phyloP scores from a whole-genome alignment of 1,140 invertebrate species.

The Epicauta chinensis region DNA sequence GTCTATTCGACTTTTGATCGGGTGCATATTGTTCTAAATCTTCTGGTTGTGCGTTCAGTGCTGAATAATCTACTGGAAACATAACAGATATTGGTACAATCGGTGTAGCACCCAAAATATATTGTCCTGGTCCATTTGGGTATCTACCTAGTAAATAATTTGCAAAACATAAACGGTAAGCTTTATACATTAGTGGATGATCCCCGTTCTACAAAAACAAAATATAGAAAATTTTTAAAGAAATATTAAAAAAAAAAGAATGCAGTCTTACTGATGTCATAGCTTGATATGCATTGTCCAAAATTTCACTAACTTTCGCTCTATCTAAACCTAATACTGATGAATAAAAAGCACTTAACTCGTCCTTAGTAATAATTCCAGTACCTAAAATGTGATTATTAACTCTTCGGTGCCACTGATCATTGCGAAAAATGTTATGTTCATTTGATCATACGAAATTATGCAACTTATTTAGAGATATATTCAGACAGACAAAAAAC shows the following conservation, averaged over 20 bases:
- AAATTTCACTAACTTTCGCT: conserved; percentile 53
- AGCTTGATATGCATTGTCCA: conserved; percentile 58
- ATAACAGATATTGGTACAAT: conserved; percentile 47
- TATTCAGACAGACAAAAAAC: too few species aligned
- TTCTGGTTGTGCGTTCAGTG: conserved; percentile 60
- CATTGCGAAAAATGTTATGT: too few species aligned
- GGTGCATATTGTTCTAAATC: conserved; percentile 63
- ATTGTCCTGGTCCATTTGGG: conserved; percentile 66
- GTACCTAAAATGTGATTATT: conserved; percentile 42
- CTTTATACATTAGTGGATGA: conserved; percentile 53
- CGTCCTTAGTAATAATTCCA: conserved; percentile 56
- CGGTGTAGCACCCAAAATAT: conserved; percentile 57
- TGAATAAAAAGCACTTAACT: conserved; percentile 59
- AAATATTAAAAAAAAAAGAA: conserved; percentile 26
- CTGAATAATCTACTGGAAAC: conserved; percentile 68
- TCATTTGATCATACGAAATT: too few species aligned
- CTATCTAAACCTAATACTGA: conserved; percentile 58
- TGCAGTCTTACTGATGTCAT: conserved; percentile 58
- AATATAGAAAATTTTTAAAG: conserved; percentile 3
- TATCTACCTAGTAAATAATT: conserved; percentile 65
- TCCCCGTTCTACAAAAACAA: conserved; percentile 55
- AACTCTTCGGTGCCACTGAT: too few species aligned
- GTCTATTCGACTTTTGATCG: conserved; percentile 59
- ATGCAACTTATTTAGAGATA: too few species aligned
- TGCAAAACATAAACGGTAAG: conserved; percentile 61